Conservation (phyloP, 2,888 invertebrate species). For the Cephus nigrinus region DNA sequence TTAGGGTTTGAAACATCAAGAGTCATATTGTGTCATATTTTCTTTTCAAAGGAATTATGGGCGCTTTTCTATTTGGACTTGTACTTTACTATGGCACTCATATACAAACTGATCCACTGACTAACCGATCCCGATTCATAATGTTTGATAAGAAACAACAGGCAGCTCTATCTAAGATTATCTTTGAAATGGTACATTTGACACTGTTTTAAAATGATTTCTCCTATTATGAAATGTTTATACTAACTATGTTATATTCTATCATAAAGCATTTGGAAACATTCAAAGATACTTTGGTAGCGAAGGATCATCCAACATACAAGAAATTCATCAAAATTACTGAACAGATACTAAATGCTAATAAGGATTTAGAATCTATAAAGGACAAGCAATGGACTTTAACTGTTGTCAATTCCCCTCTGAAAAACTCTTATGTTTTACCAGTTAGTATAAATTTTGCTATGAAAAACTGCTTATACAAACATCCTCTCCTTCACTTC, state of each 20-base stretch:
- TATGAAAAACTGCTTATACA: neutral
- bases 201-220: neutral
- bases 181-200: constrained; percentile 52
- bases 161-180: constrained; percentile 56
- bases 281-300: constrained; percentile 51
- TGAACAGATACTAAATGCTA: constrained; percentile 63
- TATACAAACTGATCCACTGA: constrained; percentile 68
- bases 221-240: neutral
- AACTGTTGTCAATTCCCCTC: constrained; percentile 64
- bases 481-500: neutral
- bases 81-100: constrained; percentile 61
- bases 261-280: constrained; percentile 53
- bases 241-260: constrained; percentile 7
- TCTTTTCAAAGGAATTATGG: constrained; percentile 41
- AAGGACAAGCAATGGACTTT: constrained; percentile 67
- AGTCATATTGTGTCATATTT: constrained; percentile 5
- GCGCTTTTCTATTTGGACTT: constrained; percentile 31
- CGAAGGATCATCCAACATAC: constrained; percentile 58
- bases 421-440: constrained; percentile 70
- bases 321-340: constrained; percentile 61
- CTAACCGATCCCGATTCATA: constrained; percentile 68
- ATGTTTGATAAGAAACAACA: constrained; percentile 67
- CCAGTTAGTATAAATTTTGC: constrained; percentile 52
- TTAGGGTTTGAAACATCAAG: neutral
- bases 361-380: constrained; percentile 67